Conservation (phyloP, 2,888 invertebrate genomes). For the Punctoribates punctum region DNA sequence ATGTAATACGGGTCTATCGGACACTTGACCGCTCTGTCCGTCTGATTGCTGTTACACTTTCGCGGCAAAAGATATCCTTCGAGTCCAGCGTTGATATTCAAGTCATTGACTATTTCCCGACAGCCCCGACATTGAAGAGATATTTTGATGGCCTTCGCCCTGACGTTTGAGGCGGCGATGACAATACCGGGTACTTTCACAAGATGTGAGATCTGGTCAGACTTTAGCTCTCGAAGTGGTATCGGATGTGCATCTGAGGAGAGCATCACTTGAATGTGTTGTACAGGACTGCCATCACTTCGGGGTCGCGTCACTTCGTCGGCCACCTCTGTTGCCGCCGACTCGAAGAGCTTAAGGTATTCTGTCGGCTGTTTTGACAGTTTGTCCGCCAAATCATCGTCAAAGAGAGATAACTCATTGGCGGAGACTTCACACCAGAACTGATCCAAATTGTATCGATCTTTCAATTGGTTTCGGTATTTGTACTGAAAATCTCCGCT, state of each 20-base stretch:
- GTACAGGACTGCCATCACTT: constrained; percentile 79
- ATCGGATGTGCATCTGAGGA: constrained; percentile 77
- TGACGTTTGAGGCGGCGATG: constrained; percentile 86
- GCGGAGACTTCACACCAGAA: constrained; percentile 88
- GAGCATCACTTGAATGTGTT: constrained; percentile 76
- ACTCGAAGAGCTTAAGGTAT: constrained; percentile 89
- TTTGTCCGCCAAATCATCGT: constrained; percentile 86
- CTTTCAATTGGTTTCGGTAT: constrained; percentile 91
- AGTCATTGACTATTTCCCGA: constrained; percentile 78
- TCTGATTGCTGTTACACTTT: constrained; percentile 86
- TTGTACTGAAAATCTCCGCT: constrained; percentile 92
- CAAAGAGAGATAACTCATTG: constrained; percentile 89
- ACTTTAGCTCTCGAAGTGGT: constrained; percentile 81
- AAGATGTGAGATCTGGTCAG: constrained; percentile 84
- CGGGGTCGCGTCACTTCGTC: constrained; percentile 93
- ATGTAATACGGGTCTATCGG: constrained; percentile 97
- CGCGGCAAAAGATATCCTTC: constrained; percentile 94
- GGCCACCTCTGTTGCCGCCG: constrained; percentile 91
- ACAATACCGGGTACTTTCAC: constrained; percentile 95
- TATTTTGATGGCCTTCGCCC: constrained; percentile 90
- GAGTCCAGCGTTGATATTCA: constrained; percentile 86
- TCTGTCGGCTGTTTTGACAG: constrained; percentile 87
- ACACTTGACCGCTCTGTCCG: constrained; percentile 68
- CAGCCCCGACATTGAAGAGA: constrained; percentile 94
- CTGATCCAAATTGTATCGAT: constrained; percentile 82